phyloP scores from a whole-genome alignment of 2,113 vertebrate genomes.

The Aleadryas rufinucha region DNA sequence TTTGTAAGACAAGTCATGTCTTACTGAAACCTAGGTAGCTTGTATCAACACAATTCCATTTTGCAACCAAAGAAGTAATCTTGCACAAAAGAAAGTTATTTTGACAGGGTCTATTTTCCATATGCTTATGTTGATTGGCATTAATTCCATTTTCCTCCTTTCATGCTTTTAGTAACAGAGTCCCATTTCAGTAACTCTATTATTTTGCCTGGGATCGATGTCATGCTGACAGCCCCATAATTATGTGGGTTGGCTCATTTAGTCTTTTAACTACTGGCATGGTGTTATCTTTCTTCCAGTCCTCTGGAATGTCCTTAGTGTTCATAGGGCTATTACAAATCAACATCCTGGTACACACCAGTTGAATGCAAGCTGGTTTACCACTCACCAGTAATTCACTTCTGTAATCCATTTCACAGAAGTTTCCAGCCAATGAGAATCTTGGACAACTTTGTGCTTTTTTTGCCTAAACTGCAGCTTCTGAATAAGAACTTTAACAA shows the following conservation, averaged over 20 bases:
- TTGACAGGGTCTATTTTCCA: neutral
- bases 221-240: conserved; percentile 12
- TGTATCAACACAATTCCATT: neutral
- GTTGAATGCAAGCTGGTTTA: neutral
- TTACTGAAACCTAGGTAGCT: neutral
- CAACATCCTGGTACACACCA: neutral
- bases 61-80: neutral
- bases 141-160: neutral
- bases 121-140: neutral
- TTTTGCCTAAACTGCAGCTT: neutral
- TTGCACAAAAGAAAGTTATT: conserved; percentile 21
- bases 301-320: neutral
- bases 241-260: conserved; percentile 8
- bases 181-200: neutral
- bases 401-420: neutral
- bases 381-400: neutral
- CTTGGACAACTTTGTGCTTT: neutral
- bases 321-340: neutral
- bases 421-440: neutral
- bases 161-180: neutral
- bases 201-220: neutral
- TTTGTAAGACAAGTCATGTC: neutral
- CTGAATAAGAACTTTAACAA: neutral
- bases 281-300: neutral
- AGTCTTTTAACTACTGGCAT: neutral